phyloP scores from a whole-genome alignment of 2,797 vertebrate species.

The Potorous gilbertii region DNA sequence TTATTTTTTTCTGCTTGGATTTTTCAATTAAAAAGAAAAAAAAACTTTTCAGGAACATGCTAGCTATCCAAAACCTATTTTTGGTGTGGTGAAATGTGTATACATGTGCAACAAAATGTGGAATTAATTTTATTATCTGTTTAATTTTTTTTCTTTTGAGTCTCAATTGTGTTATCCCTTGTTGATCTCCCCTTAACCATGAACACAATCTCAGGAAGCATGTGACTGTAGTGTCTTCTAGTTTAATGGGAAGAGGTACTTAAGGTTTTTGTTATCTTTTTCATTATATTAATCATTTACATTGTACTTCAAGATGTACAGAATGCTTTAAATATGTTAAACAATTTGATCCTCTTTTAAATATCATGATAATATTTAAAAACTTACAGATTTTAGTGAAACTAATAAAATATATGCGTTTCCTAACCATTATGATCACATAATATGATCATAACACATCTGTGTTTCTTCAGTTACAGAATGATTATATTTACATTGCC shows the following conservation, averaged over 20 bases:
- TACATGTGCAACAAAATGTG: neutral
- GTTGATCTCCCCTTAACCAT: neutral
- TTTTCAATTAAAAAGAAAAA: neutral
- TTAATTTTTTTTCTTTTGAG: neutral
- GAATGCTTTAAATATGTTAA: neutral
- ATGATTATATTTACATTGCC: neutral
- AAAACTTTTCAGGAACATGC: neutral
- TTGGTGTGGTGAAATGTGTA: neutral
- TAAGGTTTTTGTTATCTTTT: neutral
- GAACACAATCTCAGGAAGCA: neutral
- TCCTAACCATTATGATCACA: neutral
- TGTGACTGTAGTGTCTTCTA: neutral
- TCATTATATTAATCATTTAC: neutral
- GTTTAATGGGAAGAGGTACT: neutral
- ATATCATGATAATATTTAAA: neutral
- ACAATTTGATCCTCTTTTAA: neutral
- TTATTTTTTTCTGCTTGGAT: neutral
- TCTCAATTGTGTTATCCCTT: neutral
- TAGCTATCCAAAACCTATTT: neutral
- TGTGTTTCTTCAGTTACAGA: neutral
- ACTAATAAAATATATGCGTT: neutral
- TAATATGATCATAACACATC: too few relatives aligned
- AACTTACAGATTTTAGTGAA: neutral
- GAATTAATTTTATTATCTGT: neutral
- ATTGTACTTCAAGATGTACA: neutral